Evolutionary conservation across 1,140 invertebrate species (phyloP).

Genomic region (Hycleus cichorii): DNA sequence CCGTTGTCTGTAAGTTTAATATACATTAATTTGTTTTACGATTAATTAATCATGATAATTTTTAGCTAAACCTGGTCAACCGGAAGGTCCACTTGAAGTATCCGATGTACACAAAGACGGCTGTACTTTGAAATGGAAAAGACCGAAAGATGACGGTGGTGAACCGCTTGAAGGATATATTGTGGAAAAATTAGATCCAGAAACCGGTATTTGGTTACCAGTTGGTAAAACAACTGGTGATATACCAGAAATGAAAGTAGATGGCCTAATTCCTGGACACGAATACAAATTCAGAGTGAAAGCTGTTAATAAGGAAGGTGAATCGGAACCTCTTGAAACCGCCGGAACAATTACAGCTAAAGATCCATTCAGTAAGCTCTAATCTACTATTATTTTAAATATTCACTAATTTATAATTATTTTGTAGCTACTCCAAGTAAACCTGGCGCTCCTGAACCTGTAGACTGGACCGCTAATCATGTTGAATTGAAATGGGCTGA

Average conservation of each 20-base stretch:
- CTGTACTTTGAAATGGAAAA: constrained; percentile 94
- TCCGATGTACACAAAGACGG: constrained; percentile 90
- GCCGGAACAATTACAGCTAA: constrained; percentile 87
- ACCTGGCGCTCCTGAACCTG: constrained; percentile 80
- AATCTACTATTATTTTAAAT: not conserved
- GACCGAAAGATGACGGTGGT: constrained; percentile 96
- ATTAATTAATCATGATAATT: not conserved
- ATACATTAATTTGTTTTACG: not conserved
- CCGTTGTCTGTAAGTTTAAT: constrained; percentile 71
- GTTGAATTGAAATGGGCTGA: constrained; percentile 82
- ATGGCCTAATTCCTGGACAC: constrained; percentile 82
- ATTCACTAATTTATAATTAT: not conserved
- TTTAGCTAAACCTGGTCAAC: constrained; percentile 80
- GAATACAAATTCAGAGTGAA: constrained; percentile 98
- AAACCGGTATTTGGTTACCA: constrained; percentile 84
- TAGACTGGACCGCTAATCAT: constrained; percentile 87
- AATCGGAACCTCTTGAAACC: constrained; percentile 94
- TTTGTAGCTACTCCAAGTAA: constrained; percentile 60
- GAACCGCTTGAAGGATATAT: constrained; percentile 90
- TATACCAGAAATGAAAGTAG: constrained; percentile 80
- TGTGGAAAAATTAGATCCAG: constrained; percentile 91
- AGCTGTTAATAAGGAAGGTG: constrained; percentile 93
- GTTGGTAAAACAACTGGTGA: constrained; percentile 70
- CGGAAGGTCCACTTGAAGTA: constrained; percentile 93
- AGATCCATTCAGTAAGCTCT: constrained; percentile 85